Base-by-base conservation (phyloP, 2,888 invertebrate species). In the Yponomeuta evonymella region DNA sequence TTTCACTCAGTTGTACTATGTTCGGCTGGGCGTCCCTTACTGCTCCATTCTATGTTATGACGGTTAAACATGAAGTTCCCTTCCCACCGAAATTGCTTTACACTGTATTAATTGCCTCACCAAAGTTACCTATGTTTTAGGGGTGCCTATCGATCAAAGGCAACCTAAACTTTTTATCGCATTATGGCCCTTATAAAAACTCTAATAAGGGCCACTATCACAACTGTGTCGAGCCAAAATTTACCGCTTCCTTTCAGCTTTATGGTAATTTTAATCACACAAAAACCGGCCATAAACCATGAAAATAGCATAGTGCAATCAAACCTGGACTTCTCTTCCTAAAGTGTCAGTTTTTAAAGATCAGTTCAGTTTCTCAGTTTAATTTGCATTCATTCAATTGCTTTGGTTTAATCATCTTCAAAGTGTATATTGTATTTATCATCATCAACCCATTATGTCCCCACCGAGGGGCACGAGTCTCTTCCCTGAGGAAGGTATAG, bases 131-230 rank as follows among this genome's bases (percentile, higher is more conserved):
- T 12, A 6, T 9, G 51, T 51, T 51, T 8, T 51, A 10, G 12
- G 36, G 36, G 36, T 36, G 51, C 12, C 51, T 51, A 51, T 51
- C 51, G 51, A 8, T 51, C 51, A 51, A 51, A 51, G 8, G 51
- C 51, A 51, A 12, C 51, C 51, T 1, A 51, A 51, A 51, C 51
- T 51, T 51, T 51, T 51, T 51, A 51, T 51, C 51, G 51, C 51
- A 51, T 51, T 51, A 51, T 51, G 51, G 51, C 51, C 51, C 51
- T 51, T 51, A 51, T 51, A 51, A 51, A 51, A 51, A 51, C 51
- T 12, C 51, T 12, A 4, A 51, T 51, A 51, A 51, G 51, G 51
- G 51, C 51, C 51, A 51, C 51, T 51, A 51, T 51, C 51, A 12
- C 51, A 12, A 51, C 51, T 51, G 51, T 51, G 51, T 9, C 51